Conservation (phyloP, 1,140 invertebrate genomes). For the Drosophila tani region DNA sequence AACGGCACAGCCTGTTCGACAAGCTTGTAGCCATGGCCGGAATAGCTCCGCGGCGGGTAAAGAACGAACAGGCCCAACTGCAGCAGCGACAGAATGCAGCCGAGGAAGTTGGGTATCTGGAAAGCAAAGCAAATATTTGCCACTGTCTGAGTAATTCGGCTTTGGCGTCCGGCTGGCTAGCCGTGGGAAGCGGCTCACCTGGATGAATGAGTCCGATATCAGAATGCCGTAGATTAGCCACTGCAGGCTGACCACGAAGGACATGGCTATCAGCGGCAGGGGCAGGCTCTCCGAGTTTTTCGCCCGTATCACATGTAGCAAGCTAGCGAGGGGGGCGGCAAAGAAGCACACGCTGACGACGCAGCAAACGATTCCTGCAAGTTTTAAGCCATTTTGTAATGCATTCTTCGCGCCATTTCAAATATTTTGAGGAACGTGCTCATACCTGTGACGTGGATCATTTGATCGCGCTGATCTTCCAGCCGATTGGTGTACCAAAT, state of each 20-base stretch:
- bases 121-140: conserved; percentile 67
- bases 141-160: conserved; percentile 6
- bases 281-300: conserved; percentile 92
- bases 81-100: conserved; percentile 88
- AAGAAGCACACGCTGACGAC: conserved; percentile 91
- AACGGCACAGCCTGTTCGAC: conserved; percentile 77
- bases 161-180: not conserved
- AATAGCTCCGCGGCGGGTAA: conserved; percentile 87
- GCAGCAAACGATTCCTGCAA: conserved; percentile 89
- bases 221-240: conserved; percentile 92
- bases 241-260: conserved; percentile 90
- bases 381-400: not conserved
- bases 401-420: not conserved
- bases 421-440: conserved; percentile 13
- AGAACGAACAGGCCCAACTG: conserved; percentile 90
- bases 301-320: conserved; percentile 91
- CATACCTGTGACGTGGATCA: conserved; percentile 73
- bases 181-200: conserved; percentile 85
- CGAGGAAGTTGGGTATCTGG: conserved; percentile 90
- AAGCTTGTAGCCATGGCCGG: conserved; percentile 78
- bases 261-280: conserved; percentile 91
- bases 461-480: conserved; percentile 53
- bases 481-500: conserved; percentile 67
- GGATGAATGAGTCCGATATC: conserved; percentile 89
- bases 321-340: conserved; percentile 90